Evolutionary conservation across 2,113 vertebrate species (phyloP), one percentile per base, ranked within the genome.

Genomic region (Anarrhichthys ocellatus): DNA sequence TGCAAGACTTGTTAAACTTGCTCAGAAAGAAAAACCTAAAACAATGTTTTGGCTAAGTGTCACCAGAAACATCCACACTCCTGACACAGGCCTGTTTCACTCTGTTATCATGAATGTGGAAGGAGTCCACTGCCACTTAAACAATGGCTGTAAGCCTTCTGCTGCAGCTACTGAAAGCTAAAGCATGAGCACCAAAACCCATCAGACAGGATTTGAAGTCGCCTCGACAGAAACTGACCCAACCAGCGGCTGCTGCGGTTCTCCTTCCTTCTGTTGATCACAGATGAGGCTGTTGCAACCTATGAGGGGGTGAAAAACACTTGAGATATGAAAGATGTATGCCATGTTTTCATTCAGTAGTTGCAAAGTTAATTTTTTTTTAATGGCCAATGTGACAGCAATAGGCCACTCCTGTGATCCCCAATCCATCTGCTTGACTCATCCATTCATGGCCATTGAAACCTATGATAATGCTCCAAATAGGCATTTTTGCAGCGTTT

Each of bases 151-250:
- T 40, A 40, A 40, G 38, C 10, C 40, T 5, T 18, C 32, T 5
- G 17, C 8, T 70, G 7, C 20, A 59, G 22, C 20, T 24, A 65
- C 48, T 3, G 6, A 24, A 66, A 56, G 29, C 5, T 38, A 62
- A 29, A 36, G 6, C 50, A 40, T 20, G 24, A 46, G 56, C 52
- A 50, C 34, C 22, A 15, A 90, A 94, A 91, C 85, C 81, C 52
- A 91, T 24, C 89, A 76, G 88, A 89, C 92, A 81, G 93, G 93
- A 89, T 93, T 42, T 85, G 59, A 80, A 88, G 79, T 48, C 59
- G 82, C 81, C 34, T 81, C 5, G 64, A 88, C 74, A 80, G 62
- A 88, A 88, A 91, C 88, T 46, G 61, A 85, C 40, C 62, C 54
- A 85, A 62, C 86, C 74, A 73, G 82, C 82, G 71, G 69, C 27